Percentiles rank a stretch among this genome's conserved stretches.
phyloP scores from a whole-genome alignment of 2,888 invertebrate species.

The Leptopilina syphax region DNA sequence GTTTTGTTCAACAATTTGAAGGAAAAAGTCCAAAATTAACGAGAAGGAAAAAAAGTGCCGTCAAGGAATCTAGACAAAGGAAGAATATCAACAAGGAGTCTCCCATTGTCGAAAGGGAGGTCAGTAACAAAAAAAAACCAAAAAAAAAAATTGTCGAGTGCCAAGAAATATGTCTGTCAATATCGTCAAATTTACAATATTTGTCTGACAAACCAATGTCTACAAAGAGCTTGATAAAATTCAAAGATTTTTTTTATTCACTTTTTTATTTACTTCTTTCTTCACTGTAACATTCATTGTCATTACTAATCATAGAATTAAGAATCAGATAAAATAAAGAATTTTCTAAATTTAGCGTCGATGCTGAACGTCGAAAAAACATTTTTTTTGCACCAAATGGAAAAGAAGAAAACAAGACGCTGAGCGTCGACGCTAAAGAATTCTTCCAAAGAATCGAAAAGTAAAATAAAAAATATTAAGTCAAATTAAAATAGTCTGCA shows the following conservation, averaged over 20 bases:
- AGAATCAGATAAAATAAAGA: too few relatives aligned
- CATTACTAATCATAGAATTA: slow-evolving; percentile 47
- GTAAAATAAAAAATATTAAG: too few relatives aligned
- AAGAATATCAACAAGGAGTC: slow-evolving; percentile 62
- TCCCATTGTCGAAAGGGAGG: slow-evolving; percentile 75
- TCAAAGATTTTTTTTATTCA: slow-evolving; percentile 22
- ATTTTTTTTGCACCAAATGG: too few relatives aligned
- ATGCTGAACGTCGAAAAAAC: too few relatives aligned
- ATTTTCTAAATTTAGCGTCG: too few relatives aligned
- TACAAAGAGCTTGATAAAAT: slow-evolving; percentile 71
- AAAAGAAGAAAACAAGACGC: too few relatives aligned
- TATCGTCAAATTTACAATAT: not conserved
- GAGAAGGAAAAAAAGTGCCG: slow-evolving; percentile 48
- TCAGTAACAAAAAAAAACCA: slow-evolving; percentile 66
- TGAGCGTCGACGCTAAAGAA: too few relatives aligned
- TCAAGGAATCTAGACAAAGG: slow-evolving; percentile 51
- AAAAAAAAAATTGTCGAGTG: slow-evolving; percentile 21
- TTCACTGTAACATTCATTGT: slow-evolving; percentile 41
- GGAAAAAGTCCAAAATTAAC: slow-evolving; percentile 58
- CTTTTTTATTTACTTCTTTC: not conserved
- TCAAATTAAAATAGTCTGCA: too few relatives aligned
- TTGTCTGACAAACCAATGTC: slow-evolving; percentile 69
- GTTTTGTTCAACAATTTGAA: slow-evolving; percentile 73
- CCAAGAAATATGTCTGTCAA: slow-evolving; percentile 34
- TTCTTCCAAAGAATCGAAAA: too few relatives aligned